Evolutionary conservation across 1,140 invertebrate species (phyloP), one percentile per base, ranked within the genome.

Genomic region (Euschistus heros): DNA sequence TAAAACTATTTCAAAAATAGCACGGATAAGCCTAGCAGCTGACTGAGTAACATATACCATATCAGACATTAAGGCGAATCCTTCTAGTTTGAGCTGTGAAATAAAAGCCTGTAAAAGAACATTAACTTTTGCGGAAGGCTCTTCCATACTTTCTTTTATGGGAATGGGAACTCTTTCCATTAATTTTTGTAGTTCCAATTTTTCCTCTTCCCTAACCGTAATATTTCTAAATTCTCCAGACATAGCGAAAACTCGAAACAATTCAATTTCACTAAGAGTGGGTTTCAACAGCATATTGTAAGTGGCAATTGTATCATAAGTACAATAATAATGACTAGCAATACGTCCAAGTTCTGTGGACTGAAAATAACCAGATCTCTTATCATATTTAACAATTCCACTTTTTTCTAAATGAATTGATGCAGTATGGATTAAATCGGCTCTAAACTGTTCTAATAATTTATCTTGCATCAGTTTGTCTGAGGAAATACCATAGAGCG

Each of bases 21-120:
- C 97, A 70, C 97, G 78, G 81, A 99, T 91, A 6, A 99, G 79
- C 63, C 97, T 81, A 4, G 91, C 87, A 0, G 97, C 97, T 6
- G 94, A 98, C 76, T 99, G 97, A 0, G 97, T 98, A 0, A 99
- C 93, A 73, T 94, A 99, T 0, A 99, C 94, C 97, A 99, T 99
- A 76, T 99, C 97, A 0, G 94, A 91, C 91, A 98, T 97, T 4
- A 99, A 77, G 1, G 96, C 95, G 76, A 99, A 98, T 15, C 97
- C 96, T 75, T 99, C 97, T 44, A 99, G 78, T 76, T 99, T 98
- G 50, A 99, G 75, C 74, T 99, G 96, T 0, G 96, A 99, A 63
- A 99, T 98, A 76, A 98, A 99, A 0, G 96, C 95, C 77, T 99
- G 95, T 3, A 99, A 79, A 4, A 98, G 76, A 8, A 97, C 93